A percentile compares a stretch with the other conserved stretches of the same genome.
Conservation (phyloP, 2,797 vertebrate species). For the Falco berigora region DNA sequence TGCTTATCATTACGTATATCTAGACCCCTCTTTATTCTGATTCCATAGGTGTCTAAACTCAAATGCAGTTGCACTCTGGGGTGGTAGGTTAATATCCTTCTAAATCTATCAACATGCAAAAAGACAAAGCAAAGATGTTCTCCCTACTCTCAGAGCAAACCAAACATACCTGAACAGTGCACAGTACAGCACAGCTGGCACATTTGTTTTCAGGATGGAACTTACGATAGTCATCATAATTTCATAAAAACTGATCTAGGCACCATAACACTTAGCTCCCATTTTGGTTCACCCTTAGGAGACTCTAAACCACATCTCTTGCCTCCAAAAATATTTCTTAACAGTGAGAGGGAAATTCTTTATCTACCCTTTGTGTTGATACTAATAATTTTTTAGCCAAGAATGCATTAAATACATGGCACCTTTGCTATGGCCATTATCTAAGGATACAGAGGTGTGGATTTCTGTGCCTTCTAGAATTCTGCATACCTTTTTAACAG, state of each 20-base stretch:
- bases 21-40: conserved; percentile 2
- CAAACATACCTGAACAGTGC: background rate
- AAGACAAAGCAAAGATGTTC: background rate
- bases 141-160: background rate
- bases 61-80: background rate
- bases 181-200: background rate
- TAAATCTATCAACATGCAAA: background rate
- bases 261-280: background rate
- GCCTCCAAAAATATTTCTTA: background rate
- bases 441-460: background rate
- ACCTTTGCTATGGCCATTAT: background rate
- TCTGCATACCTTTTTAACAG: background rate
- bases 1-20: background rate
- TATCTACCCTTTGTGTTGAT: background rate
- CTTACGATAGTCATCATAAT: background rate
- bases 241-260: background rate
- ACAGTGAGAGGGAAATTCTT: background rate
- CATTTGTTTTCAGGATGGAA: background rate
- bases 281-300: background rate
- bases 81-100: background rate
- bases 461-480: background rate
- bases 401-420: background rate
- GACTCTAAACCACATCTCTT: background rate
- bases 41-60: background rate
- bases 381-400: background rate